phyloP scores from a whole-genome alignment of 2,888 invertebrate species.

The Elmis aenea region DNA sequence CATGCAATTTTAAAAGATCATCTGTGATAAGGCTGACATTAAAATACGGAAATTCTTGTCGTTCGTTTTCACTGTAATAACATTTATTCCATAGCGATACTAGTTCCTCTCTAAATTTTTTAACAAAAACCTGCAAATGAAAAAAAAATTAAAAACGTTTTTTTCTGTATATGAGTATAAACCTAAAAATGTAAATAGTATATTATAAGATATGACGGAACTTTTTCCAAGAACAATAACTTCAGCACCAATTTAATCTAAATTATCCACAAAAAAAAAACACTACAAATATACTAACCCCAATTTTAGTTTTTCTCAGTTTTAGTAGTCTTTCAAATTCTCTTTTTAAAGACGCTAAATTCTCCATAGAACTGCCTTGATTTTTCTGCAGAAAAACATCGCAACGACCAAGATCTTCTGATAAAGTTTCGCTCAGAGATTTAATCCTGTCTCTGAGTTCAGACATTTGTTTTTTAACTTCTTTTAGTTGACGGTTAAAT shows the following conservation, averaged over 20 bases:
- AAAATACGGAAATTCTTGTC: slow-evolving; percentile 60
- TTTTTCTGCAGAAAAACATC: slow-evolving; percentile 60
- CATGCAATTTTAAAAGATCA: slow-evolving; percentile 72
- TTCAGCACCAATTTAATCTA: too few species aligned
- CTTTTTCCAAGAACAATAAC: too few species aligned
- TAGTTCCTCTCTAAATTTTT: slow-evolving; percentile 67
- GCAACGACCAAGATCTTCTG: slow-evolving; percentile 59
- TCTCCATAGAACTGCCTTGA: slow-evolving; percentile 54
- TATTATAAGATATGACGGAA: too few species aligned
- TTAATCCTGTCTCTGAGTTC: slow-evolving; percentile 59
- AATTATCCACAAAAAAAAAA: too few species aligned
- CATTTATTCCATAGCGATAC: slow-evolving; percentile 72
- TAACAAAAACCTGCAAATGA: slow-evolving; percentile 52
- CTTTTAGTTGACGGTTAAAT: slow-evolving; percentile 53
- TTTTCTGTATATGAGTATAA: too few species aligned
- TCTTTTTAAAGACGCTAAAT: slow-evolving; percentile 55
- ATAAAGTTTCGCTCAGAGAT: slow-evolving; percentile 69
- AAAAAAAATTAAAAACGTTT: too few species aligned
- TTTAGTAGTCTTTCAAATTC: slow-evolving; percentile 74
- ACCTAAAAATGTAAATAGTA: too few species aligned
- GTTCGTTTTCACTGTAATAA: slow-evolving; percentile 60
- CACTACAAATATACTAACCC: too few species aligned
- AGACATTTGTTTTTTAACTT: slow-evolving; percentile 54
- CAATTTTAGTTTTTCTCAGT: too few species aligned
- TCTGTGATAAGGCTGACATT: slow-evolving; percentile 69